Base-by-base conservation (phyloP, 2,113 vertebrate genomes). In the Castor canadensis region DNA sequence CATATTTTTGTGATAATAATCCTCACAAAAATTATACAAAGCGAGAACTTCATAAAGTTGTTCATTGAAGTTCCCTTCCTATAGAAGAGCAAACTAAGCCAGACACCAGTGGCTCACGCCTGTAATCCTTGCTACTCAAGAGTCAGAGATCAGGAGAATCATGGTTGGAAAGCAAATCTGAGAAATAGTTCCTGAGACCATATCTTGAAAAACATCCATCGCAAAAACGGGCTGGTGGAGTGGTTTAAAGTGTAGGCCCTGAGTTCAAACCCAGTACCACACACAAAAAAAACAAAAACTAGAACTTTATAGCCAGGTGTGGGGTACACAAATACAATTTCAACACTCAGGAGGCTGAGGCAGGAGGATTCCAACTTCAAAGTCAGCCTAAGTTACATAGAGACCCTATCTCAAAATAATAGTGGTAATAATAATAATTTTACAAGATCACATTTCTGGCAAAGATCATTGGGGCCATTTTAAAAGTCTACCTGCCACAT, bases 31-130 rank as follows among this genome's bases (percentile, higher is more conserved):
- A 54, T 43, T 87, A 45, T 79, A 67, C 43, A 32, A 49, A 86
- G 9, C n/a, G 81, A 89, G 54, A 47, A 47, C 15, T n/a, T 38
- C 20, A 49, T 35, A 32, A 62, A 88, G 28, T 45, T 79, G 35
- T 62, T 45, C 3, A 69, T 45, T 75, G 49, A 84, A 19, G 38
- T 75, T 75, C 12, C 13, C 19, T n/a, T 84, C 72, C 60, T 9
- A 60, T 4, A 87, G n/a, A 87, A 94, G 89, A 80, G 28, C 38
- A 66, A 83, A 93, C 32, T 64, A 62, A 24, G 54, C 54, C 12
- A 72, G n/a, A 9, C 20, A 22, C 3, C 6, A n/a, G 49, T 22
- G 47, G 2, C 0, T 8, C 9, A 12, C 2, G 2, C 45, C 35
- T 52, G 45, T n/a, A 12, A n/a, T 35, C 7, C 32, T n/a, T n/a